Conservation (phyloP, 1,140 invertebrate genomes). For the Drosophila watanabei region DNA sequence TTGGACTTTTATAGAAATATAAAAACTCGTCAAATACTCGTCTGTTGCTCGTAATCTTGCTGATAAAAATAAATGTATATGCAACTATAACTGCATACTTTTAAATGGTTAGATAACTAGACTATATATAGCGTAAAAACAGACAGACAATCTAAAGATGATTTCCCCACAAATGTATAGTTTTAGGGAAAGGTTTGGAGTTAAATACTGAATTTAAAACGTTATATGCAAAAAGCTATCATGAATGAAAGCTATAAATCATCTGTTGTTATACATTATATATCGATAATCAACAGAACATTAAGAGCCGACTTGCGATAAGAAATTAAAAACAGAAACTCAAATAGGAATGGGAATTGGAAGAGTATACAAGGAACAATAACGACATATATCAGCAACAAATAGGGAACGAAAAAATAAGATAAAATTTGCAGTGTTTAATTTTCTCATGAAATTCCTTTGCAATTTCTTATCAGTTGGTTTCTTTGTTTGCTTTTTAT, state of each 20-base stretch:
- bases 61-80: neutral
- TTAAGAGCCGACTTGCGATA: neutral
- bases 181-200: neutral
- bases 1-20: neutral
- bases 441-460: neutral
- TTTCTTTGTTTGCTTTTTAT: neutral
- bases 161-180: neutral
- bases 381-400: neutral
- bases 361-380: neutral
- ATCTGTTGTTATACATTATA: neutral
- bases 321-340: neutral
- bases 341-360: neutral
- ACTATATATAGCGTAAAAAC: neutral
- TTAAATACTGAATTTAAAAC: neutral
- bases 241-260: too few species aligned
- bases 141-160: neutral
- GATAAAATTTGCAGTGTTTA: neutral
- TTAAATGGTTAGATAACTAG: neutral
- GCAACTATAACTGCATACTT: neutral
- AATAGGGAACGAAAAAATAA: neutral
- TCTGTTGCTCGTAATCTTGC: neutral
- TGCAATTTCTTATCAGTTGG: conserved; percentile 1
- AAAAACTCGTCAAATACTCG: neutral
- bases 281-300: neutral
- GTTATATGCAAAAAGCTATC: too few species aligned